Base-by-base conservation (phyloP, 2,797 vertebrate species). In the Schizopygopsis malacanthus region DNA sequence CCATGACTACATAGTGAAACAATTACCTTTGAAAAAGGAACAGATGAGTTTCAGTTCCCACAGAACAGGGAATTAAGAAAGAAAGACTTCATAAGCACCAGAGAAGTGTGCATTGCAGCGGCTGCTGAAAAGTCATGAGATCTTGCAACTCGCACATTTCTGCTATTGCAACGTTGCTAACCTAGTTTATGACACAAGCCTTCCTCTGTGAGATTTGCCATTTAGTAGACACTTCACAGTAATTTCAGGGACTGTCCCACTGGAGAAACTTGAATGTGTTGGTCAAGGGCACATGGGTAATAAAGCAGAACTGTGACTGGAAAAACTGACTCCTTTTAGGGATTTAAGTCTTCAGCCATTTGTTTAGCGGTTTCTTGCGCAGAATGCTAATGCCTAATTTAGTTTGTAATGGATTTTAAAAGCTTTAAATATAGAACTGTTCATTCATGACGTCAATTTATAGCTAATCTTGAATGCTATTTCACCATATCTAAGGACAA, bases 21-120 rank as follows among this genome's bases (percentile, higher is more conserved):
- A 83, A 79, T 79, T 88, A 79, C 75, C 10, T 78, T 47, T 82
- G 81, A 88, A 88, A 88, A 45, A 79, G 87, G 84, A 88, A 88
- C 50, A 76, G 70, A 65, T 9, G 22, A 20, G 84, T 88, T 88
- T 88, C 87, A 86, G 37, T 88, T 88, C 81, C 84, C 69, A 82
- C 81, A 56, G 71, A 85, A 88, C 56, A 82, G 67, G 73, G 84
- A 85, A 82, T 88, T 83, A 82, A 79, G 80, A 82, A 85, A 85
- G 56, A 83, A 69, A 85, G 83, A 82, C 84, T 85, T 88, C 73
- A 88, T 71, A 65, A 56, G 73, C 12, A 33, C 56, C 72, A 85
- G 73, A 82, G 84, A 45, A 61, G n/a, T 59, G 67, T 67, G 80
- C 82, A 73, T 69, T 77, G 65, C 83, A 78, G 81, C 69, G 69